A percentile compares a stretch with the other conserved stretches of the same genome.
Evolutionary conservation across 2,888 invertebrate genomes (phyloP).

Genomic region (Epinotia ramella): DNA sequence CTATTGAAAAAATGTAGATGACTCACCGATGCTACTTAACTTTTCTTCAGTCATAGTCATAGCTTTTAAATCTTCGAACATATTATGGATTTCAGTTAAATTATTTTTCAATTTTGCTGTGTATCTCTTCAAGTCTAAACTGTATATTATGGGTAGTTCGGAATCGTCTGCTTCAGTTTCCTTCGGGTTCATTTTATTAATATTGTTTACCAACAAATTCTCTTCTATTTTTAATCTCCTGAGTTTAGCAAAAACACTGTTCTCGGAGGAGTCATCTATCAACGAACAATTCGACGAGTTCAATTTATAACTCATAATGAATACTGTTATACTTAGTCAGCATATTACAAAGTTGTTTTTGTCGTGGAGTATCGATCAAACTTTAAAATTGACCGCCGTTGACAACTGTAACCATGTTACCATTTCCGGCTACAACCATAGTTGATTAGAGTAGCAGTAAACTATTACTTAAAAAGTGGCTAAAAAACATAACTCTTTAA

Average conservation of each 20-base stretch:
- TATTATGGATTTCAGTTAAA: constrained; percentile 58
- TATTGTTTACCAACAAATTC: constrained; percentile 60
- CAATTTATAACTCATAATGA: constrained; percentile 30
- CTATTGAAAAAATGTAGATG: neutral
- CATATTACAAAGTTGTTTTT: neutral
- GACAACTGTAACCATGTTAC: constrained; percentile 16
- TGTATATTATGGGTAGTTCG: constrained; percentile 30
- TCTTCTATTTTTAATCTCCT: constrained; percentile 76
- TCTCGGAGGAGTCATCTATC: constrained; percentile 44
- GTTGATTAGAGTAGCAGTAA: neutral
- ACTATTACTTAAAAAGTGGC: neutral
- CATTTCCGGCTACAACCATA: neutral
- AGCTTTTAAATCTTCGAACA: constrained; percentile 68
- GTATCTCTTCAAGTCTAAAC: constrained; percentile 55
- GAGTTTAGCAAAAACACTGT: constrained; percentile 60
- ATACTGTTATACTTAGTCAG: neutral
- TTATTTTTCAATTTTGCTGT: constrained; percentile 56
- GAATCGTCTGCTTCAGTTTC: constrained; percentile 48
- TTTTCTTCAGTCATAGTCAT: constrained; percentile 56
- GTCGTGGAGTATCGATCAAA: constrained; percentile 40
- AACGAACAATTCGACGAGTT: constrained; percentile 31
- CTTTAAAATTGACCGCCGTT: constrained; percentile 39
- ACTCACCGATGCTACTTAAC: constrained; percentile 62
- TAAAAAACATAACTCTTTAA: neutral
- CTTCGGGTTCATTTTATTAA: constrained; percentile 51